A percentile compares a stretch with the other conserved stretches of the same genome.
Conservation (phyloP, 1,140 invertebrate species). For the Pomacea maculata region DNA sequence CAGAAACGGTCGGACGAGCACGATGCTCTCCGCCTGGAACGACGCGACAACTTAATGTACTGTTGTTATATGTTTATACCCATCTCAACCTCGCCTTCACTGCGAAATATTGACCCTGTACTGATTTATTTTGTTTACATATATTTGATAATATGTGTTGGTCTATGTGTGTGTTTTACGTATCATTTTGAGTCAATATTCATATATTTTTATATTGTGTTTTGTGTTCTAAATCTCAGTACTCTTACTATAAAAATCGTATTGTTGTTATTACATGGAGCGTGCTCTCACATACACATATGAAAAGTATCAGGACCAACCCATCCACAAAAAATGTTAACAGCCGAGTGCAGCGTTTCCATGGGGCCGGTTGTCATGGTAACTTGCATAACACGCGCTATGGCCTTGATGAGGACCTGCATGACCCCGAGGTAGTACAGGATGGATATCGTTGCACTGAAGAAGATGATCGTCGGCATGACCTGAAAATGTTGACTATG, state of each 20-base stretch:
- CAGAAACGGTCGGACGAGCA: conserved; percentile 77
- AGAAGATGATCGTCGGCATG: conserved; percentile 57
- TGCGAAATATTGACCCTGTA: neutral
- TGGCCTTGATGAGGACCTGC: conserved; percentile 47
- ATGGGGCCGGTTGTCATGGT: conserved; percentile 55
- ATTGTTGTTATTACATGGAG: too few relatives aligned
- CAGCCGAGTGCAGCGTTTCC: conserved; percentile 59
- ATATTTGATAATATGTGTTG: neutral
- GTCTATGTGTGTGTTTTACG: neutral
- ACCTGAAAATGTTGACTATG: conserved; percentile 38
- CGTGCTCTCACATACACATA: too few relatives aligned
- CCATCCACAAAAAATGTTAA: conserved; percentile 60
- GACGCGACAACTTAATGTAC: neutral
- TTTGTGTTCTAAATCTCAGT: too few relatives aligned
- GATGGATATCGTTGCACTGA: conserved; percentile 56
- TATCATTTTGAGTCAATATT: too few relatives aligned
- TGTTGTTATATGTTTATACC: neutral
- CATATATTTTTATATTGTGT: too few relatives aligned
- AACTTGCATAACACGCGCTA: conserved; percentile 46
- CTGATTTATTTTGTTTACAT: neutral
- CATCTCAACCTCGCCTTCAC: neutral
- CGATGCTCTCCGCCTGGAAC: conserved; percentile 83
- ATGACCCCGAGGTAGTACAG: conserved; percentile 62
- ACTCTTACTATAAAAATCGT: too few relatives aligned
- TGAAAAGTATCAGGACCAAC: neutral